Evolutionary conservation across 2,797 vertebrate species (phyloP).

Genomic region (Coregonus sp.): DNA sequence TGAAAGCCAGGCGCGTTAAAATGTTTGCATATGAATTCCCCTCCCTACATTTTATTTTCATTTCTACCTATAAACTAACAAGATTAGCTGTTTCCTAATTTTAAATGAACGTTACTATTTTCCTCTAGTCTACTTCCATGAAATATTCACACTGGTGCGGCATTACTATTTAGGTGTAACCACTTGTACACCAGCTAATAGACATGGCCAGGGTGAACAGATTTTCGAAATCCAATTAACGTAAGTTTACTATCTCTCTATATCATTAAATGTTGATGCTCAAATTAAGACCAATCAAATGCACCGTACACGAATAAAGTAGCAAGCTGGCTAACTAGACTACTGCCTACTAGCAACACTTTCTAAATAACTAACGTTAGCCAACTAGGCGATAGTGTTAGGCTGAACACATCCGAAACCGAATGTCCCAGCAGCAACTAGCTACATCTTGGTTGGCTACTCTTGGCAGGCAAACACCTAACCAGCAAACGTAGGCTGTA

Average conservation of each 20-base stretch:
- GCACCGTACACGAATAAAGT: background rate
- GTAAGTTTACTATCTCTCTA: slow-evolving; percentile 34
- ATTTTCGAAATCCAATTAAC: slow-evolving; percentile 72
- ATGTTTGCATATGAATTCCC: slow-evolving; percentile 18
- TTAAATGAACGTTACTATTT: slow-evolving; percentile 12
- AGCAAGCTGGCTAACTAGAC: slow-evolving; percentile 9
- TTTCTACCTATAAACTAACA: slow-evolving; percentile 1
- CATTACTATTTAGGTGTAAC: slow-evolving; percentile 10
- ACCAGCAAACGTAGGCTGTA: background rate
- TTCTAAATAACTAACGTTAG: background rate
- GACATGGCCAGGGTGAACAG: slow-evolving; percentile 63
- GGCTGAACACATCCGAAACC: background rate
- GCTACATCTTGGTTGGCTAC: background rate
- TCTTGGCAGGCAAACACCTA: slow-evolving; percentile 23
- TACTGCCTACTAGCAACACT: slow-evolving; percentile 6
- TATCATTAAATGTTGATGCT: slow-evolving; percentile 56
- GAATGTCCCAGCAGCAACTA: background rate
- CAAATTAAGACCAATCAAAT: slow-evolving; percentile 38
- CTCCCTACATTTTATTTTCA: slow-evolving; percentile 11
- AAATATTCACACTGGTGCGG: slow-evolving; percentile 4
- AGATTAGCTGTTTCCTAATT: slow-evolving; percentile 20
- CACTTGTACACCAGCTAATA: slow-evolving; percentile 29
- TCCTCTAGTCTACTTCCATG: slow-evolving; percentile 19
- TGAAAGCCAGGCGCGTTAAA: slow-evolving; percentile 19
- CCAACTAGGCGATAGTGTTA: background rate